Evolutionary conservation across 2,888 invertebrate genomes (phyloP).

Genomic region (Campopleginae sp.): DNA sequence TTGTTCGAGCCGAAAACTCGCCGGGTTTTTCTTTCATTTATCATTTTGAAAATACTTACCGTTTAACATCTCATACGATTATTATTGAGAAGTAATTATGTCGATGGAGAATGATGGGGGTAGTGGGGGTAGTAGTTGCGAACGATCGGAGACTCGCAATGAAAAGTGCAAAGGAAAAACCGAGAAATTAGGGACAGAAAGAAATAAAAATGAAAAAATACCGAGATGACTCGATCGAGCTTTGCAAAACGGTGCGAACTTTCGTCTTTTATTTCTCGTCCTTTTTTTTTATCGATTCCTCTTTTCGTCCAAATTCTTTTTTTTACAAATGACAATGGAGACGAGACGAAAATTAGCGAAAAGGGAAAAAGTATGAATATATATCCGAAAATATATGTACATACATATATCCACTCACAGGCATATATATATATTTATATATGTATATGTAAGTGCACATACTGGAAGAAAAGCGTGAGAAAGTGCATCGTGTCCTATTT

Average conservation of each 20-base stretch:
- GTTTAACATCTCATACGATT: not conserved
- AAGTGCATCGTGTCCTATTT: conserved; percentile 78
- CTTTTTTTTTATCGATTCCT: conserved; percentile 4
- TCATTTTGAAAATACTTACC: not conserved
- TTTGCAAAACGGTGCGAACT: conserved; percentile 37
- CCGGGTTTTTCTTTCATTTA: conserved; percentile 10
- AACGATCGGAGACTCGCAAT: conserved; percentile 9
- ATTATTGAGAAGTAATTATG: conserved; percentile 15
- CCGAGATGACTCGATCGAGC: conserved; percentile 58
- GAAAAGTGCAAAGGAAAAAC: conserved; percentile 4
- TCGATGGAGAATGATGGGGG: conserved; percentile 44
- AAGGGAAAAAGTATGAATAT: conserved; percentile 25
- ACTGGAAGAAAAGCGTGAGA: conserved; percentile 67
- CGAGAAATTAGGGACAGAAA: not conserved
- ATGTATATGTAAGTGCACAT: conserved; percentile 52
- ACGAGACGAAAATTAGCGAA: not conserved
- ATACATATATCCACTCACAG: not conserved
- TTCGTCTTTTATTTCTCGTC: conserved; percentile 13
- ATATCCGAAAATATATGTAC: conserved; percentile 13
- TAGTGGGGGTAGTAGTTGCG: conserved; percentile 45
- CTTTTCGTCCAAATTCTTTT: not conserved
- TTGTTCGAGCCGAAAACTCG: not conserved
- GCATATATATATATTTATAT: conserved; percentile 34
- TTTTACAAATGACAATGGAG: not conserved
- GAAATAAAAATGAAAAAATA: conserved; percentile 23